These are phyloP conservation scores for Cochlearius cochlearius DNA, from an alignment of 2,113 vertebrate genomes.

Conservation along the genomic window DNA sequence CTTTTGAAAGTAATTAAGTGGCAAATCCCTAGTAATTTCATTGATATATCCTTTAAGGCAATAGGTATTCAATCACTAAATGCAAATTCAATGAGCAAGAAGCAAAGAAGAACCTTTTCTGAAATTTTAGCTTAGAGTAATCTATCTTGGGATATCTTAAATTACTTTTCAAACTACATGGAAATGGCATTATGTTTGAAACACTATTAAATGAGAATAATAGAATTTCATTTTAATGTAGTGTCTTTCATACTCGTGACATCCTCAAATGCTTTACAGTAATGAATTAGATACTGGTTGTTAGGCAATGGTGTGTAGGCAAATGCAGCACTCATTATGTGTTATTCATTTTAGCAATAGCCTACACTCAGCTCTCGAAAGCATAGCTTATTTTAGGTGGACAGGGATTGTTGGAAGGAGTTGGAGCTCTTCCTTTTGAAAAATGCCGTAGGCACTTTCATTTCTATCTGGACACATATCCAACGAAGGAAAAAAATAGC, in stretches of 20 bases:
- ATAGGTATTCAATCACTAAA: not conserved
- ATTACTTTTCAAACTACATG: conserved; percentile 29
- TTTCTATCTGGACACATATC: not conserved
- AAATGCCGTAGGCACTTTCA: not conserved
- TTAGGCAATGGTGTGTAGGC: conserved; percentile 39
- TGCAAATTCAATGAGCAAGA: conserved; percentile 13
- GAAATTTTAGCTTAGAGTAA: conserved; percentile 8
- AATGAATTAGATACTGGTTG: conserved; percentile 56
- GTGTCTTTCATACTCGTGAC: not conserved
- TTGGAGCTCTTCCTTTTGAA: not conserved
- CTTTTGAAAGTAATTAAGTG: not conserved
- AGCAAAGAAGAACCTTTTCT: not conserved
- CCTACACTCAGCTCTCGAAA: conserved; percentile 8
- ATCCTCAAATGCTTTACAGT: conserved; percentile 6
- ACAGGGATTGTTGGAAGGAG: not conserved
- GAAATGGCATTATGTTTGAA: not conserved
- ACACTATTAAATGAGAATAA: conserved; percentile 38
- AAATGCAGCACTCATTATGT: conserved; percentile 43
- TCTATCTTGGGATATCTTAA: conserved; percentile 32
- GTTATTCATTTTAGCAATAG: conserved; percentile 28
- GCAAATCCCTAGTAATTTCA: conserved; percentile 10
- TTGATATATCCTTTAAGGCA: conserved; percentile 22
- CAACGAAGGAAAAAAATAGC: not conserved
- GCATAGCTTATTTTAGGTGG: not conserved
- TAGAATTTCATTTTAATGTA: conserved; percentile 40